A percentile compares a stretch with the other conserved stretches of the same genome.
Evolutionary conservation across 2,797 vertebrate species (phyloP).

Genomic region (Atherinosoma microstoma): DNA sequence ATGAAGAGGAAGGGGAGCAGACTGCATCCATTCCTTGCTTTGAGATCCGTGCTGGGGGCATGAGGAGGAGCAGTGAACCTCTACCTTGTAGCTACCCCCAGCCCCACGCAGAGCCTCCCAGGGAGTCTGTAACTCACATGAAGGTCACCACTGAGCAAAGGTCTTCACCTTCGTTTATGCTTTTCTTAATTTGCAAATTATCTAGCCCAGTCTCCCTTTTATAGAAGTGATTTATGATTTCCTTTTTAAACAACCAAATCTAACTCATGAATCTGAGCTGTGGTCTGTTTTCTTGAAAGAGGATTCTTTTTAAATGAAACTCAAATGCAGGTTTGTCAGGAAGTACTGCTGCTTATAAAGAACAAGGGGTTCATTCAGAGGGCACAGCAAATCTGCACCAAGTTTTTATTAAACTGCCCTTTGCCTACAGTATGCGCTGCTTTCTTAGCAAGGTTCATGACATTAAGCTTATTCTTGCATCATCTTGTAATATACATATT

Average conservation of each 20-base stretch:
- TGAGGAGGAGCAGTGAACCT: slow-evolving; percentile 71
- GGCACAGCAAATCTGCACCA: neutral
- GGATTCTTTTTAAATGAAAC: neutral
- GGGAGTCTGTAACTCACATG: slow-evolving; percentile 44
- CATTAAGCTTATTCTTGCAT: neutral
- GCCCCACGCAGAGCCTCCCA: slow-evolving; percentile 37
- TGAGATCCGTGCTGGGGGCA: slow-evolving; percentile 41
- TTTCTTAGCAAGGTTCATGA: neutral
- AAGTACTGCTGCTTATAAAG: neutral
- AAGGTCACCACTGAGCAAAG: slow-evolving; percentile 68
- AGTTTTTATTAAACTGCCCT: neutral
- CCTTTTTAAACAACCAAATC: slow-evolving; percentile 4
- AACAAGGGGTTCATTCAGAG: neutral
- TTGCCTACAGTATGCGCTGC: neutral
- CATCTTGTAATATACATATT: neutral
- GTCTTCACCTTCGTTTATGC: slow-evolving; percentile 46
- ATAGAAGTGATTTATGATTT: neutral
- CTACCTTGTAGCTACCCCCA: slow-evolving; percentile 43
- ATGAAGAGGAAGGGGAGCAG: slow-evolving; percentile 44
- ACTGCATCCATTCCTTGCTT: slow-evolving; percentile 20
- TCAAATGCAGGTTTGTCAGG: neutral
- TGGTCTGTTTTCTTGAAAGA: neutral
- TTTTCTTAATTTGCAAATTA: slow-evolving; percentile 21
- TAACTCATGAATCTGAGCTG: neutral
- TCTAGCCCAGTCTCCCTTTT: neutral